phyloP scores from a whole-genome alignment of 2,888 invertebrate species.

The Diadromus collaris region DNA sequence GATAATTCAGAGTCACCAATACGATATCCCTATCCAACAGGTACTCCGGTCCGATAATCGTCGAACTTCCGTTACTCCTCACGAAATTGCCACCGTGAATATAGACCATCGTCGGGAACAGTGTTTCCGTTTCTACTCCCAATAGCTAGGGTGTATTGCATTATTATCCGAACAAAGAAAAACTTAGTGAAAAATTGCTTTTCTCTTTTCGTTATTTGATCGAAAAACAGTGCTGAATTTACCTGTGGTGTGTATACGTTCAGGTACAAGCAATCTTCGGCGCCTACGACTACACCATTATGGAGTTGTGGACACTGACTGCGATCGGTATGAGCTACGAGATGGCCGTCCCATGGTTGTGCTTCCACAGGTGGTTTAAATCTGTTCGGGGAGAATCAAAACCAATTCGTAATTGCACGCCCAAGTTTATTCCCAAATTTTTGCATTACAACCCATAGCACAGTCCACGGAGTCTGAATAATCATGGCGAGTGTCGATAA shows the following conservation, averaged over 20 bases:
- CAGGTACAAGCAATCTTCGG: slow-evolving; percentile 58
- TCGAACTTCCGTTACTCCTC: slow-evolving; percentile 45
- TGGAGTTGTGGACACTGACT: slow-evolving; percentile 57
- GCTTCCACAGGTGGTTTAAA: slow-evolving; percentile 59
- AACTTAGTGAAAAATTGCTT: background rate
- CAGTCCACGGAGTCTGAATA: background rate
- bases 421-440: background rate
- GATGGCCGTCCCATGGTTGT: slow-evolving; percentile 35
- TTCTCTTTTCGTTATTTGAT: background rate
- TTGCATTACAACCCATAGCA: background rate
- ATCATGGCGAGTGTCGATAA: background rate
- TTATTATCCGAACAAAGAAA: background rate
- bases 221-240: background rate
- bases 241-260: slow-evolving; percentile 59
- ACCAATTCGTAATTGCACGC: background rate
- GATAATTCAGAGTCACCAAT: slow-evolving; percentile 65
- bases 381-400: slow-evolving; percentile 30
- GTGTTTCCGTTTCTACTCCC: background rate
- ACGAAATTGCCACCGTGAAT: slow-evolving; percentile 61
- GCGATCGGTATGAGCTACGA: slow-evolving; percentile 40
- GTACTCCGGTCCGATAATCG: slow-evolving; percentile 58
- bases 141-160: background rate
- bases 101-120: slow-evolving; percentile 60
- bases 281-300: slow-evolving; percentile 31
- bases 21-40: slow-evolving; percentile 64